These are phyloP conservation scores for Drosophila ficusphila DNA, from an alignment of 1,140 invertebrate species.

Conservation along the genomic window DNA sequence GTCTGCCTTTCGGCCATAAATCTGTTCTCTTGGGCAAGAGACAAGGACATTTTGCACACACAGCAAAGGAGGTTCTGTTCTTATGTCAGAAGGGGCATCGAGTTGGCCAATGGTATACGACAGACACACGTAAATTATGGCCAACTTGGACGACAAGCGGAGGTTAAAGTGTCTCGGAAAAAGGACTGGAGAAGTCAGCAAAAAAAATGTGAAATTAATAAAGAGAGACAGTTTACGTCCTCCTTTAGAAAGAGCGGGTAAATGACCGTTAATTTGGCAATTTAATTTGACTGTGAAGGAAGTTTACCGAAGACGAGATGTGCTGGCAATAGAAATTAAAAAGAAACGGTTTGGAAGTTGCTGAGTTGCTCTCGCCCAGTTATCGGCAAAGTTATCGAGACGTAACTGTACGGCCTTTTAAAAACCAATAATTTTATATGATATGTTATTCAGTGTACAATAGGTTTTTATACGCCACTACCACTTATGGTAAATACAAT, in stretches of 20 bases:
- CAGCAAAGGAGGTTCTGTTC: not conserved
- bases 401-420: constrained; percentile 25
- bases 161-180: not conserved
- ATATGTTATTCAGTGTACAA: too few relatives aligned
- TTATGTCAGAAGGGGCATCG: not conserved
- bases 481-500: too few relatives aligned
- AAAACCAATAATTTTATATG: too few relatives aligned
- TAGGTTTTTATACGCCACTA: too few relatives aligned
- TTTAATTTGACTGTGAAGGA: constrained; percentile 15
- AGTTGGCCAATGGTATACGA: constrained; percentile 57
- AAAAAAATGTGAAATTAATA: too few relatives aligned
- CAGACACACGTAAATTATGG: constrained; percentile 66
- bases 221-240: too few relatives aligned
- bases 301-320: not conserved
- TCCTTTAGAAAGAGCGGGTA: not conserved
- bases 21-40: constrained; percentile 41
- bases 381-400: constrained; percentile 10
- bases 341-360: not conserved
- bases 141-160: constrained; percentile 33
- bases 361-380: too few relatives aligned
- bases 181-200: not conserved
- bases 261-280: constrained; percentile 58
- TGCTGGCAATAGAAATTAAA: not conserved
- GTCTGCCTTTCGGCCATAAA: constrained; percentile 61
- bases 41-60: constrained; percentile 50